Evolutionary conservation across 1,140 invertebrate genomes (phyloP).

Genomic region (Dinoponera quadriceps): DNA sequence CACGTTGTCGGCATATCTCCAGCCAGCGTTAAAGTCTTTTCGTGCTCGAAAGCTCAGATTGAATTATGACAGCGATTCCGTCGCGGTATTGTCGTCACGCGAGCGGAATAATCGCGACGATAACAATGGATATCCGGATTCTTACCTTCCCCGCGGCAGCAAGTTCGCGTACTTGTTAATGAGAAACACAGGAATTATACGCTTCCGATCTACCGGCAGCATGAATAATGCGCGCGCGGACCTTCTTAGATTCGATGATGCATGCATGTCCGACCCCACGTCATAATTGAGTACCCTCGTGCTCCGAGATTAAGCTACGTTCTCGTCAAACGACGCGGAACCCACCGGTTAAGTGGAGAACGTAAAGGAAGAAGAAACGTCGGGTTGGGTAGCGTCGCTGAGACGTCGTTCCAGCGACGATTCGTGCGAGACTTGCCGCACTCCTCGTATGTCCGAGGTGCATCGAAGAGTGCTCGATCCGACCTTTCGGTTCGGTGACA

Average conservation of each 20-base stretch:
- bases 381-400: too few species aligned
- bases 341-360: too few species aligned
- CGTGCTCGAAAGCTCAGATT: slow-evolving; percentile 34
- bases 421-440: too few species aligned
- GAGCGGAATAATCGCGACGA: slow-evolving; percentile 29
- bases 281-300: background rate
- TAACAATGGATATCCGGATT: slow-evolving; percentile 25
- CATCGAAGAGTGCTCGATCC: background rate
- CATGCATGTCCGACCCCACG: background rate
- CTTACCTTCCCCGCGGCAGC: background rate
- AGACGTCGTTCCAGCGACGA: background rate
- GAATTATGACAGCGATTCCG: slow-evolving; percentile 25
- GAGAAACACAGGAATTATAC: slow-evolving; percentile 16
- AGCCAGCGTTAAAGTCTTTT: background rate
- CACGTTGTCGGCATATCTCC: background rate
- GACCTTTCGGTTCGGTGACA: background rate
- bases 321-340: too few species aligned
- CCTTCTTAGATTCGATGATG: background rate
- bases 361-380: too few species aligned
- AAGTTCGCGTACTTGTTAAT: slow-evolving; percentile 29
- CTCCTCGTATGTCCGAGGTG: background rate
- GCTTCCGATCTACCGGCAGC: background rate
- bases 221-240: background rate
- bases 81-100: slow-evolving; percentile 35
- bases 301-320: background rate